These are phyloP conservation scores for Phalera bucephala DNA, from an alignment of 2,888 invertebrate genomes.

Conservation along the genomic window DNA sequence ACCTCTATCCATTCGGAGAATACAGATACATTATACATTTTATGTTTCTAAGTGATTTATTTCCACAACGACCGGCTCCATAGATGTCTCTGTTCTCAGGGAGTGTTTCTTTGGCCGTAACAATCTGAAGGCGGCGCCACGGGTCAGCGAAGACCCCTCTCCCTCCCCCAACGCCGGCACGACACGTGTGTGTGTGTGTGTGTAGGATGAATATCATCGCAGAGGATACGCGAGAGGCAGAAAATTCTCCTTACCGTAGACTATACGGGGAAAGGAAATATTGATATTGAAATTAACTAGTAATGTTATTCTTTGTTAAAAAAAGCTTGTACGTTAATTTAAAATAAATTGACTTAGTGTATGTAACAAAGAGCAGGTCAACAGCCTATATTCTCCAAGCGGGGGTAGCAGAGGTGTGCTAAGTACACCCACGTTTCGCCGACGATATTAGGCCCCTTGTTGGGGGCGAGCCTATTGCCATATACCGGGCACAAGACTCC, in stretches of 20 bases:
- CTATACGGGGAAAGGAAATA: conserved; percentile 2
- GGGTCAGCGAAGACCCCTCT: conserved; percentile 71
- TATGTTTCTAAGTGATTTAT: neutral
- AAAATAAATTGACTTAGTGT: no score
- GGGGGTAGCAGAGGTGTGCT: no score
- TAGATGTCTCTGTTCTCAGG: conserved; percentile 29
- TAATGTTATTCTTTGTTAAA: no score
- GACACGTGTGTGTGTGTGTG: conserved; percentile 27
- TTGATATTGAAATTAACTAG: no score
- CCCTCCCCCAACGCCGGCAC: conserved; percentile 20
- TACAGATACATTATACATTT: neutral
- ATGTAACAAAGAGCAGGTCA: no score
- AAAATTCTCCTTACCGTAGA: conserved; percentile 49
- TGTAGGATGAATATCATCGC: conserved; percentile 30
- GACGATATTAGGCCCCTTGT: no score
- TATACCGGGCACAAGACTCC: no score
- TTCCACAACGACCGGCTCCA: conserved; percentile 33
- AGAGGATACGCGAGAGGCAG: conserved; percentile 46
- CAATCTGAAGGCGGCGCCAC: conserved; percentile 80
- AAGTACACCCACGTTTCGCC: no score
- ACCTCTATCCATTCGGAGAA: no score
- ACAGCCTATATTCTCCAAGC: no score
- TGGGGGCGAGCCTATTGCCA: no score
- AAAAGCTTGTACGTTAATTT: no score
- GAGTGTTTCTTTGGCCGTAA: conserved; percentile 80